Percentiles rank a stretch among this genome's conserved stretches.
Conservation (phyloP, 2,888 invertebrate genomes). For the Matsumyia berberina region DNA sequence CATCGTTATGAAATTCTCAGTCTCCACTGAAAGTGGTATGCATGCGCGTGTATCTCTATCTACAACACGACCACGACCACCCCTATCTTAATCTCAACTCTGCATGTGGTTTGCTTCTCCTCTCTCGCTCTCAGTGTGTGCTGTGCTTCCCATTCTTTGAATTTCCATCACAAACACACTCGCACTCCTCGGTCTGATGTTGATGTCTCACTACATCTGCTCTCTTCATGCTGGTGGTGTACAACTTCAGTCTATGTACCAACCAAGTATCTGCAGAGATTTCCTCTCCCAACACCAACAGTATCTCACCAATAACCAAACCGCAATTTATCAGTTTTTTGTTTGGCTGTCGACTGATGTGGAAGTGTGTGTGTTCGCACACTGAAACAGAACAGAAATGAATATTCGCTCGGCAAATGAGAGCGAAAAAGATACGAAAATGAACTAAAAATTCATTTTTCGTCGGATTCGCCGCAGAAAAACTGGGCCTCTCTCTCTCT, state of each 20-base stretch:
- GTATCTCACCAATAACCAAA: slow-evolving; percentile 75
- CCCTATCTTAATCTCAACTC: slow-evolving; percentile 14
- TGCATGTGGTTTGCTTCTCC: not conserved
- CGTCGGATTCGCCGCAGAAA: slow-evolving; percentile 49
- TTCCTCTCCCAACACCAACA: slow-evolving; percentile 61
- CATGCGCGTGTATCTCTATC: slow-evolving; percentile 6
- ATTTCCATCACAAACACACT: slow-evolving; percentile 11
- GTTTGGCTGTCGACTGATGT: slow-evolving; percentile 20
- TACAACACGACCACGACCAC: slow-evolving; percentile 4
- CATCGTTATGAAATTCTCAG: slow-evolving; percentile 32
- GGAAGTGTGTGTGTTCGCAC: slow-evolving; percentile 14
- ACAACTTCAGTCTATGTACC: slow-evolving; percentile 59
- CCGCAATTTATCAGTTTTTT: slow-evolving; percentile 74
- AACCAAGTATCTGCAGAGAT: slow-evolving; percentile 73
- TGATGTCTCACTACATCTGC: slow-evolving; percentile 38
- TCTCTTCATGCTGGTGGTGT: slow-evolving; percentile 20
- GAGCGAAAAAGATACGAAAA: slow-evolving; percentile 34
- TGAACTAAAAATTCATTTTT: slow-evolving; percentile 48
- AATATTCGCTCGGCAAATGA: slow-evolving; percentile 45
- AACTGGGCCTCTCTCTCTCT: not conserved
- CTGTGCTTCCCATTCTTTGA: slow-evolving; percentile 11
- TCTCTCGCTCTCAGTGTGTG: slow-evolving; percentile 20
- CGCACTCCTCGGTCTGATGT: not conserved
- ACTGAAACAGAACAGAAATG: slow-evolving; percentile 20
- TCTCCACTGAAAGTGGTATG: slow-evolving; percentile 1